Base-by-base conservation (phyloP, 2,797 vertebrate species). In the Thripadectes ignobilis region DNA sequence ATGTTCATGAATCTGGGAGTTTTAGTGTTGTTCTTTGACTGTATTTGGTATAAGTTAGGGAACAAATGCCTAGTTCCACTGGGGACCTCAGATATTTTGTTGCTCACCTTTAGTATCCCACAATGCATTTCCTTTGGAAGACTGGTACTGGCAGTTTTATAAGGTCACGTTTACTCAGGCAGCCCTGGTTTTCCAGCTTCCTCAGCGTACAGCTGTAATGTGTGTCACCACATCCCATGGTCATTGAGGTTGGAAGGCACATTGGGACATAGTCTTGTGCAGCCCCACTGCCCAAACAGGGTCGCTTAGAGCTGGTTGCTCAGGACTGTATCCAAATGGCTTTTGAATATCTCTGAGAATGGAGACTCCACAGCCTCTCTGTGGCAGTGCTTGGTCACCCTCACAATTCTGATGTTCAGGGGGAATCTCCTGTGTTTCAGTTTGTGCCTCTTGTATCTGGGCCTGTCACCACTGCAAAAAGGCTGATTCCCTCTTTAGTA, bases 361-460 rank as follows among this genome's bases (percentile, higher is more conserved):
- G 36, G 39, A 59, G 30, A 29, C 30, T 48, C 18, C 0, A 0
- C 39, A 72, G 5, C 49, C 18, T 52, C 21, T 52, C 49, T 58
- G 32, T 71, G 34, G 24, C 39, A 19, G 10, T 26, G 12, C 45
- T 55, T 36, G 51, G 12, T 72, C 34, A 63, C 29, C 4, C 9
- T 26, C 39, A 30, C 12, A 43, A 36, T 46, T 26, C 3, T 39
- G 5, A 27, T n/a, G 22, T 41, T 78, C 11, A 24, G 1, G 1
- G n/a, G n/a, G 5, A n/a, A n/a, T 57, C 9, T 74, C 26, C 34
- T 49, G 46, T 66, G 26, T 69, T 62, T 66, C 27, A 29, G 21
- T 43, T 65, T 66, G 41, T 76, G 38, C 38, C 29, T 0, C 0
- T 32, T 59, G 9, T 38, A 15, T n/a, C 19, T 49, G 39, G 12